Base-by-base conservation (phyloP, 2,888 invertebrate genomes). In the Lypha dubia region DNA sequence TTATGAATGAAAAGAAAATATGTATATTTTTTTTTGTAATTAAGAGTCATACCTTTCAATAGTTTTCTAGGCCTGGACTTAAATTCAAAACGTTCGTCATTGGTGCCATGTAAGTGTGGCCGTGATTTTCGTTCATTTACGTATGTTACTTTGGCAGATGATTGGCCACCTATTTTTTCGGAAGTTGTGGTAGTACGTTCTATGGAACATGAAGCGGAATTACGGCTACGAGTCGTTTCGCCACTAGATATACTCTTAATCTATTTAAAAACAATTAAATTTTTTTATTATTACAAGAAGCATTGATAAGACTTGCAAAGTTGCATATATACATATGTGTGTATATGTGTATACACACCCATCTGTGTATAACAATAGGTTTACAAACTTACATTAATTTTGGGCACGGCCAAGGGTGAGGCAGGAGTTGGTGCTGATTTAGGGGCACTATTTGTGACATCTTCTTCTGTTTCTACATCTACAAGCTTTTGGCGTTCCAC, bases 401-500 rank as follows among this genome's bases (percentile, higher is more conserved):
- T 92, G 87, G 90, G 91, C 86, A 90, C 90, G 58, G 90, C 87
- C 83, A 91, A 90, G 74, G 92, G 92, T 56, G 90, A 89, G 83
- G 90, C 90, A 86, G 92, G 91, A 79, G 90, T 91, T 86, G 91
- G 90, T 77, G 91, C 91, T 86, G 92, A 90, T 88, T 91, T 91
- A 0, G 90, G 89, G 80, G 89, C 89, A 86, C 88, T 89, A 86
- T 88, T 88, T 73, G 89, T 88, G 53, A 88, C 86, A 86, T 92
- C 92, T 67, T 92, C 92, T 58, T 92, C 92, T 0, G 90, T 90
- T 87, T 92, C 92, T 56, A 90, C 90, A 88, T 92, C 92, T 79
- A 92, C 92, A 65, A 92, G 88, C 82, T 92, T 92, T 73, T 92
- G 92, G 17, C 92, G 90, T 86, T 92, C 92, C 17, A 92, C 92